Conservation (phyloP, 2,888 invertebrate genomes). For the Eretmocerus hayati region DNA sequence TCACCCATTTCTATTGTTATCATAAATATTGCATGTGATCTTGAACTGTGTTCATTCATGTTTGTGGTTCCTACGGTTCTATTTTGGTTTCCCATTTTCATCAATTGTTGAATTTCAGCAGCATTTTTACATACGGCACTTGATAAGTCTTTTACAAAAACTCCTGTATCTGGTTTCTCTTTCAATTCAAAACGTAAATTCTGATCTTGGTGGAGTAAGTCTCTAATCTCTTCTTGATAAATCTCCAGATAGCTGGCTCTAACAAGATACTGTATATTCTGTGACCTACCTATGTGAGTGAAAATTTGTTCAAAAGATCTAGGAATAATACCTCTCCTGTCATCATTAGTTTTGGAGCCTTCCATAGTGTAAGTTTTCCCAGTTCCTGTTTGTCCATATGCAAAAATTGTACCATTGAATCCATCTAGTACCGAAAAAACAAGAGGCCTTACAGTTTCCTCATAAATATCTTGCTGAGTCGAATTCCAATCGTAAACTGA, state of each 20-base stretch:
- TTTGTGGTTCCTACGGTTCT: conserved; percentile 93
- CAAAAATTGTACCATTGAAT: conserved; percentile 98
- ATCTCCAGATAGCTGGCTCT: conserved; percentile 96
- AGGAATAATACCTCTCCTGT: conserved; percentile 84
- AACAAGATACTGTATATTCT: conserved; percentile 91
- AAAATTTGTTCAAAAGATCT: conserved; percentile 97
- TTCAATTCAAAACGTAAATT: conserved; percentile 64
- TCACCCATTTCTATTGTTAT: conserved; percentile 92
- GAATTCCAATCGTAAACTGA: conserved; percentile 91
- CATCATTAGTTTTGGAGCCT: conserved; percentile 60
- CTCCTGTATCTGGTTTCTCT: conserved; percentile 75
- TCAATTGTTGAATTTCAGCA: conserved; percentile 86
- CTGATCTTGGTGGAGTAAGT: conserved; percentile 60
- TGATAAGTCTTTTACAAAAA: conserved; percentile 92
- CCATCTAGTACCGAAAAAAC: conserved; percentile 94
- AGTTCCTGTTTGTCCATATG: conserved; percentile 98
- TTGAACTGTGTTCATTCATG: conserved; percentile 97
- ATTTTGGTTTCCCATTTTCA: conserved; percentile 89
- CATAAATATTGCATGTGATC: conserved; percentile 97
- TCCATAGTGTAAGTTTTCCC: conserved; percentile 77
- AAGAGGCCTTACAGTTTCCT: conserved; percentile 90
- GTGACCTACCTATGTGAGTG: conserved; percentile 83
- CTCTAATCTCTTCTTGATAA: conserved; percentile 85
- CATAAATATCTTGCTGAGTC: conserved; percentile 87
- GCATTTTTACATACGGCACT: conserved; percentile 91